These are phyloP conservation scores for Eulimnadia texana DNA, from an alignment of 1,140 invertebrate species.

Conservation along the genomic window DNA sequence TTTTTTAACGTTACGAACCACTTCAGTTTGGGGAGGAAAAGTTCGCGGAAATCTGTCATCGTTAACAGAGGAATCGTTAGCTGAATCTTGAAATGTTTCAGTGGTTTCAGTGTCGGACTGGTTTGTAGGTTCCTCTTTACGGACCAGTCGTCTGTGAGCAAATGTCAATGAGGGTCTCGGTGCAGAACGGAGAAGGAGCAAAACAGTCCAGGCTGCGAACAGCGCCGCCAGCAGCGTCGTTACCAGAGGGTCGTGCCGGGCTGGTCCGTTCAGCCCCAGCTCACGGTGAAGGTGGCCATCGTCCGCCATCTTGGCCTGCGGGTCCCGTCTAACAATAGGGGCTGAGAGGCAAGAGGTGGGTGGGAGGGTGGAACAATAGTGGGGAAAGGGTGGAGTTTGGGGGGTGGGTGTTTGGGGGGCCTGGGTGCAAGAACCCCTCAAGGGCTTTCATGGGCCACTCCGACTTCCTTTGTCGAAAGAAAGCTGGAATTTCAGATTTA, in stretches of 20 bases:
- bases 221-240: neutral
- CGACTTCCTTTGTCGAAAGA: too few relatives aligned
- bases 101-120: neutral
- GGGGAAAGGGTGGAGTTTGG: too few relatives aligned
- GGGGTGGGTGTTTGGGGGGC: too few relatives aligned
- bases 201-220: neutral
- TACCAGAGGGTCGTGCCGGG: neutral
- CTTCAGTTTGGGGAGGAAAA: too few relatives aligned
- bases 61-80: too few relatives aligned
- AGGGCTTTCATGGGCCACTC: neutral
- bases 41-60: too few relatives aligned
- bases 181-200: neutral
- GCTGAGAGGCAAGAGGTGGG: too few relatives aligned
- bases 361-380: too few relatives aligned
- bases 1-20: too few relatives aligned
- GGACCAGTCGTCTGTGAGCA: neutral
- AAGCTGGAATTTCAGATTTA: neutral
- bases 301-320: neutral
- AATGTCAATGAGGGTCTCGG: neutral
- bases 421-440: too few relatives aligned
- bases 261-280: neutral
- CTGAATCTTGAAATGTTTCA: neutral
- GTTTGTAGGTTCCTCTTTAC: neutral
- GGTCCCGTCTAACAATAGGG: neutral
- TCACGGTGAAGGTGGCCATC: too few relatives aligned